Evolutionary conservation across 2,888 invertebrate species (phyloP).

Genomic region (Aleiodes alternator): DNA sequence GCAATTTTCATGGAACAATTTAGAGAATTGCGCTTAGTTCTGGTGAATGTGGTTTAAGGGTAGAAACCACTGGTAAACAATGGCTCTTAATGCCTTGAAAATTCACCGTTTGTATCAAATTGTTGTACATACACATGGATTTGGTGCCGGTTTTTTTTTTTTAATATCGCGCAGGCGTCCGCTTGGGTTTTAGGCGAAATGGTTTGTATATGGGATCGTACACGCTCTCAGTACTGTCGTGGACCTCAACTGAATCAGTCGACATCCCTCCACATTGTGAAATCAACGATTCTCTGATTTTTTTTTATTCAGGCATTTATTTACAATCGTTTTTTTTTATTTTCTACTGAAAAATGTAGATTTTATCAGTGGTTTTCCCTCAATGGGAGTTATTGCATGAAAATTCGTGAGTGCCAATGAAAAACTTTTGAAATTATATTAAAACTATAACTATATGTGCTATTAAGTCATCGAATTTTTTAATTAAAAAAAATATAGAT

Average conservation of each 20-base stretch:
- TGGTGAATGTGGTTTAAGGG: conserved; percentile 17
- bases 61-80: conserved; percentile 18
- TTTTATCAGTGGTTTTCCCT: not conserved
- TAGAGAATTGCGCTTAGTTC: conserved; percentile 2
- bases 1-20: not conserved
- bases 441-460: too few species aligned
- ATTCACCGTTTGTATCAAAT: conserved; percentile 25
- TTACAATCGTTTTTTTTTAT: not conserved
- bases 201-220: conserved; percentile 28
- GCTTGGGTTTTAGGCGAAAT: conserved; percentile 17
- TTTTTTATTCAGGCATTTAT: not conserved
- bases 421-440: too few species aligned
- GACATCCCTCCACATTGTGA: not conserved
- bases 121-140: conserved; percentile 30
- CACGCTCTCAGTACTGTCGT: conserved; percentile 43
- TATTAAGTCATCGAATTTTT: not conserved
- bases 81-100: conserved; percentile 1
- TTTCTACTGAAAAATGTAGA: not conserved
- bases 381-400: too few species aligned
- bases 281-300: not conserved
- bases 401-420: too few species aligned
- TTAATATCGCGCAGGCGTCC: conserved; percentile 42
- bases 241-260: conserved; percentile 35
- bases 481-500: too few species aligned
- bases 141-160: conserved; percentile 4